phyloP scores from a whole-genome alignment of 2,888 invertebrate species.

The Vesta saturnalis region DNA sequence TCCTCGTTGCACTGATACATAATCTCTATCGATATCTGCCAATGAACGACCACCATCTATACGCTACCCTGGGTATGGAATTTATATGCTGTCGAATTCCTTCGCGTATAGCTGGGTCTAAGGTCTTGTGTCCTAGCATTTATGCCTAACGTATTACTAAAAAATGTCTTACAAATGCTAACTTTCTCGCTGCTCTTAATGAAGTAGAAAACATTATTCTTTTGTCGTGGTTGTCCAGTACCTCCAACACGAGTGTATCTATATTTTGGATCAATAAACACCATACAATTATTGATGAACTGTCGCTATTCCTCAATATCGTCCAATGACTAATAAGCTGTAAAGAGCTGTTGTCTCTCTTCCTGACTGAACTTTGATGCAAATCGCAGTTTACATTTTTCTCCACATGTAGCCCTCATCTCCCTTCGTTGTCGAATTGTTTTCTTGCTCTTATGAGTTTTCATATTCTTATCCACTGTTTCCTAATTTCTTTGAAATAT shows the following conservation, averaged over 20 bases:
- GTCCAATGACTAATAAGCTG: neutral
- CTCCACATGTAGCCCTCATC: neutral
- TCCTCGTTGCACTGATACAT: neutral
- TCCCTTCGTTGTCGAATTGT: neutral
- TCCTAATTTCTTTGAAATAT: neutral
- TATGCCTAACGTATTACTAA: neutral
- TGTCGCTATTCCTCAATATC: neutral
- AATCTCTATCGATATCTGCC: neutral
- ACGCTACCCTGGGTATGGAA: neutral
- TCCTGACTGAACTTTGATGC: neutral
- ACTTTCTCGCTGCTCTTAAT: too few relatives aligned
- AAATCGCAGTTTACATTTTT: neutral
- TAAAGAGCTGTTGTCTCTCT: neutral
- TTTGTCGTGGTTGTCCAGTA: neutral
- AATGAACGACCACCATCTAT: neutral
- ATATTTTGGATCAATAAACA: neutral
- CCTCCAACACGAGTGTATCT: neutral
- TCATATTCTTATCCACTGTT: neutral
- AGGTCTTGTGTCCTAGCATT: neutral
- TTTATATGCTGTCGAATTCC: constrained; percentile 6
- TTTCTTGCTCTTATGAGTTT: neutral
- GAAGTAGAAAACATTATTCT: neutral
- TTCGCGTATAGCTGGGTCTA: neutral
- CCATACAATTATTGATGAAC: neutral
- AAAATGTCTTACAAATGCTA: neutral